Conservation (phyloP, 2,113 vertebrate species). For the Pedetes capensis region DNA sequence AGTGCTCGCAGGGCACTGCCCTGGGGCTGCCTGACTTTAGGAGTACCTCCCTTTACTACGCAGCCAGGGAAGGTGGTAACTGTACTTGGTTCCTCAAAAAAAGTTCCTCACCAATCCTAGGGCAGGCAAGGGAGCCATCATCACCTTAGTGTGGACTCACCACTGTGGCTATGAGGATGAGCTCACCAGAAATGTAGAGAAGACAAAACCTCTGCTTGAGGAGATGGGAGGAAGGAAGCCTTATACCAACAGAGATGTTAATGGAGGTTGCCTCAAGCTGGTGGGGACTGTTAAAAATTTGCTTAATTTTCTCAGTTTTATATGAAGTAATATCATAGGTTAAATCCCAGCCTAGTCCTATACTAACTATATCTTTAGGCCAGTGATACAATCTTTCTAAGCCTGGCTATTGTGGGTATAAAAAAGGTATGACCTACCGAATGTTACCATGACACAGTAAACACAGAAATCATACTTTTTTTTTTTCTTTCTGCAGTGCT, state of each 20-base stretch:
- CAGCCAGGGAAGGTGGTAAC: not conserved
- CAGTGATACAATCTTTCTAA: not conserved
- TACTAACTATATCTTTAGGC: not conserved
- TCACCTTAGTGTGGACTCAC: not conserved
- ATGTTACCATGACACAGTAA: not conserved
- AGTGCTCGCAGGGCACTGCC: accelerated
- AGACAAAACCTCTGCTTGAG: not conserved
- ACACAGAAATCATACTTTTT: not conserved
- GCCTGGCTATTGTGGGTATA: not conserved
- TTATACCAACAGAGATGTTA: not conserved
- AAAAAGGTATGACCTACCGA: not conserved
- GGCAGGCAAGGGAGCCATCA: not conserved
- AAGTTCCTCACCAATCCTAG: not conserved
- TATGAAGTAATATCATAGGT: not conserved
- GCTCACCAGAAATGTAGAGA: not conserved
- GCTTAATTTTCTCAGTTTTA: conserved; percentile 14
- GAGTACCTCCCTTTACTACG: not conserved
- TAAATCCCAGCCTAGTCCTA: not conserved
- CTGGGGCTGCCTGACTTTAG: accelerated
- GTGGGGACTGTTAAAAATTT: not conserved
- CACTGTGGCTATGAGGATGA: not conserved
- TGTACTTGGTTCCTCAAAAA: not conserved
- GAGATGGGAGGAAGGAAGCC: accelerated
- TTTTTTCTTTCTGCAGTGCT: too few species aligned
- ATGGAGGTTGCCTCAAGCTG: not conserved